These are phyloP conservation scores for Proctacanthus coquilletti DNA, from an alignment of 1,140 invertebrate genomes.

Conservation along the genomic window DNA sequence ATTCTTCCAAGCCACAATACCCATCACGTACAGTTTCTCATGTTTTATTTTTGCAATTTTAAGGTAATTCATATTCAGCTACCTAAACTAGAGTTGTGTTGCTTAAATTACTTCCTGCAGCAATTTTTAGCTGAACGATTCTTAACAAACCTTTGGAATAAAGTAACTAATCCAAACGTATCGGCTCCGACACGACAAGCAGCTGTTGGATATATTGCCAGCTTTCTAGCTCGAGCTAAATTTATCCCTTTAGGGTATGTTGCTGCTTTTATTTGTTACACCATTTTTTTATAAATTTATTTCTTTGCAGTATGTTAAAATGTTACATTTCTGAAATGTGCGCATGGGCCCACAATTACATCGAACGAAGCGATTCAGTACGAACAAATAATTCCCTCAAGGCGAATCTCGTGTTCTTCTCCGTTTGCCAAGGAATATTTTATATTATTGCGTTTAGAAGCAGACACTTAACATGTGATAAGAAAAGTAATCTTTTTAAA, in stretches of 20 bases:
- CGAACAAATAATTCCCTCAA: conserved; percentile 35
- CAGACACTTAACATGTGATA: conserved; percentile 58
- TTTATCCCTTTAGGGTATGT: conserved; percentile 47
- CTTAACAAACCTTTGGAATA: conserved; percentile 57
- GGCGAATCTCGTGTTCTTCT: conserved; percentile 74
- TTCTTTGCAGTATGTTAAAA: conserved; percentile 34
- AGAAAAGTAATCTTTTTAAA: conserved; percentile 45
- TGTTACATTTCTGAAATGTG: conserved; percentile 45
- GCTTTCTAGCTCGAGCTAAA: conserved; percentile 52
- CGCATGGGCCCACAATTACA: conserved; percentile 61
- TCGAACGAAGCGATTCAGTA: conserved; percentile 38
- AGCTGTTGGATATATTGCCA: conserved; percentile 56
- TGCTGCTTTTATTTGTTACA: neutral
- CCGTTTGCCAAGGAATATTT: conserved; percentile 78
- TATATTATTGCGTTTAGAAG: conserved; percentile 79
- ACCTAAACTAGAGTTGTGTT: neutral
- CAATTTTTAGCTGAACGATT: conserved; percentile 46
- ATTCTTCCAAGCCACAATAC: conserved; percentile 57
- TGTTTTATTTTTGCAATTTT: conserved; percentile 61
- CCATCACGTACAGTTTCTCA: conserved; percentile 61
- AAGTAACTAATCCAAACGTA: conserved; percentile 48
- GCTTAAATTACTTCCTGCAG: conserved; percentile 6
- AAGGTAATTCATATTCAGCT: conserved; percentile 26
- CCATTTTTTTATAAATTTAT: conserved; percentile 4
- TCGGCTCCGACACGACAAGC: conserved; percentile 49